A percentile compares a stretch with the other conserved stretches of the same genome.
phyloP scores from a whole-genome alignment of 2,113 vertebrate genomes.

The Sigmodon hispidus region DNA sequence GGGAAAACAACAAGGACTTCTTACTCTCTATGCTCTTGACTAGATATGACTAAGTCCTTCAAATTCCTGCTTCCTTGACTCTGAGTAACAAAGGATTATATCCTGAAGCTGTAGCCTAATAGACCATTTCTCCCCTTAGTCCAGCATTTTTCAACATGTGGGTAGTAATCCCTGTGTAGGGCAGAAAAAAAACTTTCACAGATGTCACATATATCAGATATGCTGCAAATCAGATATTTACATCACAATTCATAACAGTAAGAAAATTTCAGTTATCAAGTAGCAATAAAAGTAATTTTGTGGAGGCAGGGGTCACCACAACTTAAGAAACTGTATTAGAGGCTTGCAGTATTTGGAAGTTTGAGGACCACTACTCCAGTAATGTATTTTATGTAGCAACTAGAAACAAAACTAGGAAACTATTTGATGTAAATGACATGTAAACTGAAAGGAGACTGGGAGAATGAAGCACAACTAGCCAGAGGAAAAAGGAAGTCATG shows the following conservation, averaged over 20 bases:
- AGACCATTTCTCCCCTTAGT: background rate
- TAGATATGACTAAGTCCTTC: too few relatives aligned
- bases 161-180: background rate
- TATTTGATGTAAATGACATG: background rate
- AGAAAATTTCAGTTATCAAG: background rate
- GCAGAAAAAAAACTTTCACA: background rate
- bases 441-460: background rate
- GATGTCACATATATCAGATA: background rate
- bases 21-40: background rate
- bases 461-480: background rate
- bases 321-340: background rate
- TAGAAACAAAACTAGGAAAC: background rate
- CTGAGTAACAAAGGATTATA: too few relatives aligned
- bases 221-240: background rate
- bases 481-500: background rate
- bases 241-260: background rate
- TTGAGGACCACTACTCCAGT: too few relatives aligned
- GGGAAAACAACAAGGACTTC: too few relatives aligned
- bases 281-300: background rate
- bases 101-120: background rate
- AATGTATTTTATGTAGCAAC: background rate
- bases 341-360: too few relatives aligned
- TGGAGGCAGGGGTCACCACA: background rate
- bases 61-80: too few relatives aligned
- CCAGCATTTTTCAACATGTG: background rate